Conservation (phyloP, 2,888 invertebrate species). For the Pelosia muscerda region DNA sequence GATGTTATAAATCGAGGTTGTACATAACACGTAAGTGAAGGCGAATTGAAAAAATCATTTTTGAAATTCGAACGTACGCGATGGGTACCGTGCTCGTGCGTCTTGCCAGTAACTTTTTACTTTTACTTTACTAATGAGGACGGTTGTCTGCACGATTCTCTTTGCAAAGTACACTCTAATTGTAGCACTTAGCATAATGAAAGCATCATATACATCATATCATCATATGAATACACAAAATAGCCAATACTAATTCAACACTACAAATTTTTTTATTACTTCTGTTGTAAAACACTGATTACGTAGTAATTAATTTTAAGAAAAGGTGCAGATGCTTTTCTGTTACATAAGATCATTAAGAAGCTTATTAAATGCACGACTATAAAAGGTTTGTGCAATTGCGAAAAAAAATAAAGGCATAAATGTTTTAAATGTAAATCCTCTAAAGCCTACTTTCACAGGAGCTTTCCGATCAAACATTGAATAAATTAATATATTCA, state of each 20-base stretch:
- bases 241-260: constrained; percentile 4
- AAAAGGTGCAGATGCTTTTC: background rate
- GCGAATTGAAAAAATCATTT: background rate
- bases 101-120: constrained; percentile 15
- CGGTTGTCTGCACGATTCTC: constrained; percentile 24
- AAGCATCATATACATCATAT: constrained; percentile 24
- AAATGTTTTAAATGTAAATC: constrained; percentile 21
- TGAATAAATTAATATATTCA: background rate
- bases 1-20: background rate
- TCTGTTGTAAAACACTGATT: background rate
- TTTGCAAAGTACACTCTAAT: constrained; percentile 29
- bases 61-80: constrained; percentile 6
- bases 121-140: constrained; percentile 40
- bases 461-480: constrained; percentile 16
- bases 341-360: constrained; percentile 7
- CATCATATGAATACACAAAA: constrained; percentile 14
- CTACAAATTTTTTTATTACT: background rate
- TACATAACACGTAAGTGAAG: background rate
- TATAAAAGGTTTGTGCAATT: constrained; percentile 19
- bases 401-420: constrained; percentile 16
- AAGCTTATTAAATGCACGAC: background rate
- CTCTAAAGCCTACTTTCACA: constrained; percentile 17
- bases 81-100: background rate
- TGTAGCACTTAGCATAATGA: constrained; percentile 33
- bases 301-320: background rate